These are phyloP conservation scores for Caenorhabditis doughertyi DNA, from an alignment of 2,888 invertebrate species.

Conservation along the genomic window DNA sequence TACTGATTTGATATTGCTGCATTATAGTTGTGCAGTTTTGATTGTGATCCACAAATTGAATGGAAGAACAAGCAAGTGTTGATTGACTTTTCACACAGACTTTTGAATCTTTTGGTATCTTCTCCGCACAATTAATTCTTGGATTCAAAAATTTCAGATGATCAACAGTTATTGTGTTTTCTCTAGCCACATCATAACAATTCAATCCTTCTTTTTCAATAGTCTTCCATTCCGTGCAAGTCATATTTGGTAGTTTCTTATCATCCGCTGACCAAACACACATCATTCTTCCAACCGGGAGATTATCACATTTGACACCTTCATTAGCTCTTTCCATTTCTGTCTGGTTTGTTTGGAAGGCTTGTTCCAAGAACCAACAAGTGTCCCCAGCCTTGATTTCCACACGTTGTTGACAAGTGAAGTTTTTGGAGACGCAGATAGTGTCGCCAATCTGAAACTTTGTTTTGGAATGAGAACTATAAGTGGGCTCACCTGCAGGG, in stretches of 20 bases:
- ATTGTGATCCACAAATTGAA: conserved; percentile 12
- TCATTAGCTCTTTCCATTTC: conserved; percentile 37
- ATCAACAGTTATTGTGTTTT: conserved; percentile 24
- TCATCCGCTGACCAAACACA: conserved; percentile 44
- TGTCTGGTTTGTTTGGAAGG: conserved; percentile 24
- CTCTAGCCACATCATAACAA: background rate
- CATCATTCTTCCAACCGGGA: conserved; percentile 27
- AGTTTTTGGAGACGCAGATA: conserved; percentile 37
- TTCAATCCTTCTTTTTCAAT: background rate
- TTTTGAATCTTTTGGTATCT: background rate
- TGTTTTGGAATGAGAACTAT: too few species aligned
- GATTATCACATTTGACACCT: conserved; percentile 44
- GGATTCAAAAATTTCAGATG: conserved; percentile 48
- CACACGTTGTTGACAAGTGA: conserved; percentile 34
- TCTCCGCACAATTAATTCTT: conserved; percentile 10
- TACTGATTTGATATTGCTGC: conserved; percentile 30
- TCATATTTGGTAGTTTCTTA: conserved; percentile 26
- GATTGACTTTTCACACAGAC: conserved; percentile 13
- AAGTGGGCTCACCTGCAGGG: too few species aligned
- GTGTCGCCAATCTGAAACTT: conserved; percentile 51
- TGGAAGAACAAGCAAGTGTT: conserved; percentile 9
- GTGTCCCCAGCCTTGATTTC: conserved; percentile 38
- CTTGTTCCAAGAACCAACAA: conserved; percentile 25
- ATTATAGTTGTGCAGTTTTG: conserved; percentile 11
- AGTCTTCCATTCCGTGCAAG: conserved; percentile 22